Evolutionary conservation across 2,888 invertebrate species (phyloP).

Genomic region (Euzophera pinguis): DNA sequence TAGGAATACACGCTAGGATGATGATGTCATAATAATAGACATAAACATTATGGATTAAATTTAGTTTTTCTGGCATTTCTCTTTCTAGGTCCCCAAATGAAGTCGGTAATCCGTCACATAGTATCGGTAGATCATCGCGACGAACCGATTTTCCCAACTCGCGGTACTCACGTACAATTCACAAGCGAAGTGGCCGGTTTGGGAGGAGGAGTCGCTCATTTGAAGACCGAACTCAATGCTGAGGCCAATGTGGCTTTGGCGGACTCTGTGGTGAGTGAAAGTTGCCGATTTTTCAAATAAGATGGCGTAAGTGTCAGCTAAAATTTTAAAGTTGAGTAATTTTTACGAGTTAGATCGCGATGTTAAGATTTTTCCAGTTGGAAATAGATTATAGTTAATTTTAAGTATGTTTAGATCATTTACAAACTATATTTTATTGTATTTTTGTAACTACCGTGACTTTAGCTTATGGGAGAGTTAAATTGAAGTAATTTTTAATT

Average conservation of each 20-base stretch:
- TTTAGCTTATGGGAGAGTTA: no score
- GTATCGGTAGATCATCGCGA: conserved; percentile 89
- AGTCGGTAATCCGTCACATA: conserved; percentile 91
- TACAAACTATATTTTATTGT: no score
- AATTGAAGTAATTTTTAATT: no score
- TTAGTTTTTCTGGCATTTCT: no score
- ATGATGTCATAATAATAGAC: no score
- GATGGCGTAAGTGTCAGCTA: not conserved
- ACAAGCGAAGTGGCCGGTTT: conserved; percentile 92
- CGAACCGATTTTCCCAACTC: conserved; percentile 87
- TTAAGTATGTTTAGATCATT: no score
- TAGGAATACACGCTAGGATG: no score
- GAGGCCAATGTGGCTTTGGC: conserved; percentile 49
- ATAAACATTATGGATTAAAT: no score
- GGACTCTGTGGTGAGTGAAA: conserved; percentile 39
- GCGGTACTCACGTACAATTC: conserved; percentile 85
- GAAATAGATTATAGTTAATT: no score
- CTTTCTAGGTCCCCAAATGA: conserved; percentile 88
- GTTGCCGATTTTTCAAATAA: no score
- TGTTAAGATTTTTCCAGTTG: not conserved
- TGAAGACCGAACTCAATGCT: conserved; percentile 85
- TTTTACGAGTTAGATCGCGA: not conserved
- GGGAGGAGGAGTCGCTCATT: conserved; percentile 95
- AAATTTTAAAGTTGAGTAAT: no score
- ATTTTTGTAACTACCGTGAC: no score